Percentiles rank a stretch among this genome's conserved stretches.
These are phyloP conservation scores for Masticophis lateralis DNA, from an alignment of 2,797 vertebrate genomes.

Conservation along the genomic window DNA sequence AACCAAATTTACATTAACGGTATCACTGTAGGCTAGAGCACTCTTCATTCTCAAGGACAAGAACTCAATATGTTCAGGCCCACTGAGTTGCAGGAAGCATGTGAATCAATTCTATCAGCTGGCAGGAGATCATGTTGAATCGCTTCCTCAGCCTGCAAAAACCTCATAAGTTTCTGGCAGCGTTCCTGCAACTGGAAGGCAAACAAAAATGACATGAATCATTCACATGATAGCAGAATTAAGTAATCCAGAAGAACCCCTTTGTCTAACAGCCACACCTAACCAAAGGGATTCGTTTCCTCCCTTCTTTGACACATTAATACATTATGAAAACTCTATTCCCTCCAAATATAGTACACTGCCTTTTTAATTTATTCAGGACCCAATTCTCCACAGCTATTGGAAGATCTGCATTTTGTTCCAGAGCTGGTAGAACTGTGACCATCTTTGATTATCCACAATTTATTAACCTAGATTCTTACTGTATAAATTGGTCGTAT, in stretches of 20 bases:
- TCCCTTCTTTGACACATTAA: background rate
- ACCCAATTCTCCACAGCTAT: background rate
- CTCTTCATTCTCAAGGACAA: background rate
- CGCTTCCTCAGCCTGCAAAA: background rate
- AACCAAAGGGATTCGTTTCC: background rate
- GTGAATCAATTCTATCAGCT: background rate
- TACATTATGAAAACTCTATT: background rate
- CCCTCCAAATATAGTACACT: background rate
- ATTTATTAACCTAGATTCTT: background rate
- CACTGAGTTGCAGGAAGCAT: background rate
- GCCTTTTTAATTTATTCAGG: background rate
- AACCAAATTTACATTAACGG: background rate
- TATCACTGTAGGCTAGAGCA: background rate
- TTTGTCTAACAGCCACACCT: background rate
- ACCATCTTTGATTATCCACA: background rate
- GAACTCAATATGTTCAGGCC: background rate
- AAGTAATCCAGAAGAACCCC: background rate
- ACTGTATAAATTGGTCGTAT: conserved; percentile 40
- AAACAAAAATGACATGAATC: conserved; percentile 1
- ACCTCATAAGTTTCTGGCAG: conserved; percentile 36
- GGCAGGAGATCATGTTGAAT: fast-evolving
- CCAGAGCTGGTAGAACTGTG: fast-evolving
- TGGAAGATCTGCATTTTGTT: fast-evolving
- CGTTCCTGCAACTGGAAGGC: conserved; percentile 14
- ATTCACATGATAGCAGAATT: background rate